These are phyloP conservation scores for Aphaenogaster ashmeadi DNA, from an alignment of 1,140 invertebrate species.

Conservation along the genomic window DNA sequence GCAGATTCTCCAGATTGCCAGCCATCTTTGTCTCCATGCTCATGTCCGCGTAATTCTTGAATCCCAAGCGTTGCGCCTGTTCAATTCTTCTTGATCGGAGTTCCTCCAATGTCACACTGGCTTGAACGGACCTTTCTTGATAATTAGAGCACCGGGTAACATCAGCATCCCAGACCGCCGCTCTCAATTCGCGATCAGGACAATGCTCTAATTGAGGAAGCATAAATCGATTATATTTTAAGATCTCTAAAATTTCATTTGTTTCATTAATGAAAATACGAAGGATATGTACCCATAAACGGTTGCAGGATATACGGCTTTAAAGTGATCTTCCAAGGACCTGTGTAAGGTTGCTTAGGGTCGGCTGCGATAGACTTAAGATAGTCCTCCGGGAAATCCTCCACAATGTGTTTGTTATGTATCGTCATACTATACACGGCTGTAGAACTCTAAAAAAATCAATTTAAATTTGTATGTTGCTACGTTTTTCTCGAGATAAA, in stretches of 20 bases:
- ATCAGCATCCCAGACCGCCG: constrained; percentile 94
- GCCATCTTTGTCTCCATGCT: constrained; percentile 99
- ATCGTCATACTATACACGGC: constrained; percentile 90
- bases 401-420: constrained; percentile 89
- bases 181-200: constrained; percentile 91
- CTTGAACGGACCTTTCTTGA: constrained; percentile 90
- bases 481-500: not conserved
- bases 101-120: constrained; percentile 92
- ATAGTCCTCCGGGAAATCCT: constrained; percentile 92
- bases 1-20: constrained; percentile 92
- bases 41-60: constrained; percentile 93
- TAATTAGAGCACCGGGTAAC: constrained; percentile 91
- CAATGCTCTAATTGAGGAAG: constrained; percentile 90
- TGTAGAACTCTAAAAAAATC: constrained; percentile 86
- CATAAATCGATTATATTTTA: constrained; percentile 18
- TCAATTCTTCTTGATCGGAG: constrained; percentile 91
- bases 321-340: constrained; percentile 93
- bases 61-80: constrained; percentile 93
- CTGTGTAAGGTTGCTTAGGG: constrained; percentile 88
- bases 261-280: constrained; percentile 11
- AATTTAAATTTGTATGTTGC: constrained; percentile 11
- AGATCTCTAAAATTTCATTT: constrained; percentile 11
- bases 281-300: constrained; percentile 86
- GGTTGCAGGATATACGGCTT: constrained; percentile 91
- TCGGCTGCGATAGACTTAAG: constrained; percentile 90